Percentiles rank a stretch among this genome's conserved stretches.
Evolutionary conservation across 2,797 vertebrate genomes (phyloP).

Genomic region (Epinephelus coioides): DNA sequence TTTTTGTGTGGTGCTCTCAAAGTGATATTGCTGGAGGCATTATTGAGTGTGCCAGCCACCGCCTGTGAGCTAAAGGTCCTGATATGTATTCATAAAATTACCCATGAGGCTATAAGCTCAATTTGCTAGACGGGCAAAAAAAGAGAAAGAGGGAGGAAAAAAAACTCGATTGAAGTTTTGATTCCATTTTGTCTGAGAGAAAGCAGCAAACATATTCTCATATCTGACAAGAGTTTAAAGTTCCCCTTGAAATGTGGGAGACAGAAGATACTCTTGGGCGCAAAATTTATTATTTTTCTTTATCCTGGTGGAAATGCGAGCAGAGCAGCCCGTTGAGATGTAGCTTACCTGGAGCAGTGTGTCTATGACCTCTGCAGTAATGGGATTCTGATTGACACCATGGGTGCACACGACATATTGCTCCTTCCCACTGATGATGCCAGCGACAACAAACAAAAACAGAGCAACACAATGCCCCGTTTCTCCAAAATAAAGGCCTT

Average conservation of each 20-base stretch:
- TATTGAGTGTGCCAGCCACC: constrained; percentile 69
- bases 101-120: constrained; percentile 73
- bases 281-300: constrained; percentile 60
- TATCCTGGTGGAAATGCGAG: constrained; percentile 62
- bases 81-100: constrained; percentile 82
- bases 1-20: constrained; percentile 78
- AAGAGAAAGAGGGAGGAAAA: neutral
- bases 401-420: constrained; percentile 48
- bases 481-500: neutral
- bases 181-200: constrained; percentile 57
- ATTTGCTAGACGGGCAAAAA: constrained; percentile 67
- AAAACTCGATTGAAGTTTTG: constrained; percentile 51
- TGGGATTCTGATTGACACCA: constrained; percentile 80
- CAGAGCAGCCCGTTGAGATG: constrained; percentile 41
- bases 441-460: constrained; percentile 54
- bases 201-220: constrained; percentile 46
- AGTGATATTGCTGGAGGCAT: constrained; percentile 80
- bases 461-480: constrained; percentile 17
- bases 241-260: constrained; percentile 70
- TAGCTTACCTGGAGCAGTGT: constrained; percentile 66
- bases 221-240: constrained; percentile 66
- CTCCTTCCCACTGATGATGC: constrained; percentile 39
- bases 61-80: constrained; percentile 78
- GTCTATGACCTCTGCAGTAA: constrained; percentile 82
- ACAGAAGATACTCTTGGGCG: constrained; percentile 46